phyloP scores from a whole-genome alignment of 1,140 invertebrate species.

The Pemphigus obesinymphae region DNA sequence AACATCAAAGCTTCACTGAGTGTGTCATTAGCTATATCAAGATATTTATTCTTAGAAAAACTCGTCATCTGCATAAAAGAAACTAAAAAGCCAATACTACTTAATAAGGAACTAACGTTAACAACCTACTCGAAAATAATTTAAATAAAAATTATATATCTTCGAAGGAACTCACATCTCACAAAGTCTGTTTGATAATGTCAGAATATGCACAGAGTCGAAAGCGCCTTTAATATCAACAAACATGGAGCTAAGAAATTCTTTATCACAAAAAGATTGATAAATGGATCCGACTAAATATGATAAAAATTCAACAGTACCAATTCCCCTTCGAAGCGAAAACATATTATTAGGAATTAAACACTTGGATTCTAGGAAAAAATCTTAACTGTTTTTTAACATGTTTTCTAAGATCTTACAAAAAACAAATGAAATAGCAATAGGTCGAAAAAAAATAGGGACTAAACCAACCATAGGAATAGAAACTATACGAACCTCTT shows the following conservation, averaged over 20 bases:
- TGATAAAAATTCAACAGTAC: background rate
- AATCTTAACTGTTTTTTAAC: background rate
- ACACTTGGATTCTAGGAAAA: background rate
- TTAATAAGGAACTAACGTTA: too few species aligned
- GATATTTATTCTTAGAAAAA: too few species aligned
- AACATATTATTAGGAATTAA: background rate
- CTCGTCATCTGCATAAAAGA: too few species aligned
- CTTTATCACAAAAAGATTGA: background rate
- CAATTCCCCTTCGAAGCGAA: background rate
- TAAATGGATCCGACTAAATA: background rate
- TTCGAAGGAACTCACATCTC: too few species aligned
- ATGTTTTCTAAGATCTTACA: background rate
- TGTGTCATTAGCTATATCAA: too few species aligned
- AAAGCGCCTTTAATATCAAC: background rate
- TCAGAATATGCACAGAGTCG: background rate
- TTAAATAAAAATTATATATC: too few species aligned
- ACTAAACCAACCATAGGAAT: too few species aligned
- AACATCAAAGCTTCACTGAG: too few species aligned
- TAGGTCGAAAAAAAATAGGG: background rate
- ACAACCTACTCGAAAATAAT: too few species aligned
- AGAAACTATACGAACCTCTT: background rate
- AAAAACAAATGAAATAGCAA: background rate
- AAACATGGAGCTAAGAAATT: background rate
- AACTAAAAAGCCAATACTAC: too few species aligned
- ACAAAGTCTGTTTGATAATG: background rate